Conservation (phyloP, 2,113 vertebrate genomes). For the Rhegmatorhina hoffmannsi region DNA sequence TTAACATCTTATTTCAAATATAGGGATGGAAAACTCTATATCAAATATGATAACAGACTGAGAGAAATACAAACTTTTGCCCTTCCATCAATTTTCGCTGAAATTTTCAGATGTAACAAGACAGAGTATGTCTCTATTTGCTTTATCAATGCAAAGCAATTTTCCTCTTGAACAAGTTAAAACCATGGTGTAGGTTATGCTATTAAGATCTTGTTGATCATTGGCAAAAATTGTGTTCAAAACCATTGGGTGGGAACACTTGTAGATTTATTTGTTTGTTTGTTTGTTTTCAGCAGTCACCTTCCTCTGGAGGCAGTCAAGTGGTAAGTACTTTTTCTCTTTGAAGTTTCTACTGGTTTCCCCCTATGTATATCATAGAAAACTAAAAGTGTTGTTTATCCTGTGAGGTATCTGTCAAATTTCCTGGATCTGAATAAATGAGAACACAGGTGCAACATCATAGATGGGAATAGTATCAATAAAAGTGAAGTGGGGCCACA, state of each 20-base stretch:
- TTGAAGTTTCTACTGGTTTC: neutral
- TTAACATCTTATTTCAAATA: neutral
- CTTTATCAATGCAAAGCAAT: neutral
- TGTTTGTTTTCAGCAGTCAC: conserved; percentile 42
- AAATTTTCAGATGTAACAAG: neutral
- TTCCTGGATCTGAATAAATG: neutral
- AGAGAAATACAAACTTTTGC: neutral
- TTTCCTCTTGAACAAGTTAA: neutral
- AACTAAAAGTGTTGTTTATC: neutral
- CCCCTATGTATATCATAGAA: neutral
- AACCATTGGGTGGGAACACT: neutral
- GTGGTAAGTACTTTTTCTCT: conserved; percentile 30
- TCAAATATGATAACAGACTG: neutral
- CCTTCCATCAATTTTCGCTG: neutral
- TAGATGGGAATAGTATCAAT: neutral
- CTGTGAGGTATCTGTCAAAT: neutral
- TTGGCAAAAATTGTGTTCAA: neutral
- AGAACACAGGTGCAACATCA: neutral
- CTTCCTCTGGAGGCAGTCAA: conserved; percentile 25
- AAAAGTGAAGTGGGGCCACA: neutral
- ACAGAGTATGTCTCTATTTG: neutral
- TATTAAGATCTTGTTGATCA: neutral
- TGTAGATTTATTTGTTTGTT: neutral
- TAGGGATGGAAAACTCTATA: neutral
- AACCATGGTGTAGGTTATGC: neutral